Conservation (phyloP, 92 coral and sea anemone genomes). For the Hydrozoanthus gracilis region DNA sequence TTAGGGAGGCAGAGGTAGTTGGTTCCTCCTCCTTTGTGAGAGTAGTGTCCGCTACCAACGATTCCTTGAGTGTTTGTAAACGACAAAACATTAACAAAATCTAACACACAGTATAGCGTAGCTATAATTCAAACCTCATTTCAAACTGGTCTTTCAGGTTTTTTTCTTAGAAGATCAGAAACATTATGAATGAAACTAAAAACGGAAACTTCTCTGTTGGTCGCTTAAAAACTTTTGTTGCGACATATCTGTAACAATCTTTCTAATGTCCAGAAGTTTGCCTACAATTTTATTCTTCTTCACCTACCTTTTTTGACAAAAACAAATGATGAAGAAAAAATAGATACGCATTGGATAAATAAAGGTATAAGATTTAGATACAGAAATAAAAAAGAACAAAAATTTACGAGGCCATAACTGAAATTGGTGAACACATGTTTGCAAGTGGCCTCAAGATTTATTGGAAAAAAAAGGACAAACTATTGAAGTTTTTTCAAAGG, state of each 20-base stretch:
- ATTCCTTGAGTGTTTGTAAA: background rate
- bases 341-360: background rate
- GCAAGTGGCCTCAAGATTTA: no score
- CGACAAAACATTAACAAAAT: background rate
- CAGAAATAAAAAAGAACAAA: no score
- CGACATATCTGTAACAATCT: background rate
- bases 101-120: background rate
- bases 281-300: background rate
- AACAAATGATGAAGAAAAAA: background rate
- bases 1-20: background rate
- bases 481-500: no score
- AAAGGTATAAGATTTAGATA: no score
- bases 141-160: background rate
- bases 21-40: background rate
- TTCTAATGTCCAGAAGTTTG: background rate
- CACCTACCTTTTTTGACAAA: background rate
- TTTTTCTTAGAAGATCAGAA: background rate
- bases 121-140: background rate
- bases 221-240: background rate
- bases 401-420: no score
- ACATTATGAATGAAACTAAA: background rate
- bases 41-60: background rate
- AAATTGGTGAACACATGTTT: no score
- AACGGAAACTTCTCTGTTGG: background rate
- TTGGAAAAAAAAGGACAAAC: no score